phyloP scores from a whole-genome alignment of 2,797 vertebrate genomes.

The Labeo calbasu region DNA sequence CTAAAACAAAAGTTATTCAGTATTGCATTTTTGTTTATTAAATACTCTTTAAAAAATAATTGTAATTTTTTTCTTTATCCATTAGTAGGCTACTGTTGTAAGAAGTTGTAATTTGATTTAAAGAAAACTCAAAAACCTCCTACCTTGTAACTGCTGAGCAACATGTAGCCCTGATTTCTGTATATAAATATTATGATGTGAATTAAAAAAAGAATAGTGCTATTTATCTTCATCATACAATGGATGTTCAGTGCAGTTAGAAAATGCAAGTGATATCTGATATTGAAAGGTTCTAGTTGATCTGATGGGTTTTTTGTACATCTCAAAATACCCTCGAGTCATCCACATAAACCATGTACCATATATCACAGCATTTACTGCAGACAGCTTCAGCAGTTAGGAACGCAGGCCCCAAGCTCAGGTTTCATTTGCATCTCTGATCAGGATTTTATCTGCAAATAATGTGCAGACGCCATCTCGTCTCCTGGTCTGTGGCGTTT shows the following conservation, averaged over 20 bases:
- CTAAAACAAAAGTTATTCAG: neutral
- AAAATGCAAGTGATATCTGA: constrained; percentile 25
- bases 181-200: neutral
- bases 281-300: constrained; percentile 33
- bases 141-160: neutral
- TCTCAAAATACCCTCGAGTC: constrained; percentile 45
- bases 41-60: neutral
- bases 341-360: constrained; percentile 34
- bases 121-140: neutral
- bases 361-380: constrained; percentile 45
- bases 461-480: constrained; percentile 58
- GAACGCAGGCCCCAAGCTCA: constrained; percentile 46
- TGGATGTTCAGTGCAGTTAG: neutral
- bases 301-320: constrained; percentile 27
- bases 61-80: too few species aligned
- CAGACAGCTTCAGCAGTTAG: constrained; percentile 42
- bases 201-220: neutral
- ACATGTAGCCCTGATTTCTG: neutral
- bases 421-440: constrained; percentile 68
- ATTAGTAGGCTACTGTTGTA: too few species aligned
- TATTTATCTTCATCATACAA: neutral
- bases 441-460: constrained; percentile 63
- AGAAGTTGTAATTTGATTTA: too few species aligned
- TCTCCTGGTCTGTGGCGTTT: constrained; percentile 52
- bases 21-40: neutral